phyloP scores from a whole-genome alignment of 2,797 vertebrate species.

The Pseudochaenichthys georgianus region DNA sequence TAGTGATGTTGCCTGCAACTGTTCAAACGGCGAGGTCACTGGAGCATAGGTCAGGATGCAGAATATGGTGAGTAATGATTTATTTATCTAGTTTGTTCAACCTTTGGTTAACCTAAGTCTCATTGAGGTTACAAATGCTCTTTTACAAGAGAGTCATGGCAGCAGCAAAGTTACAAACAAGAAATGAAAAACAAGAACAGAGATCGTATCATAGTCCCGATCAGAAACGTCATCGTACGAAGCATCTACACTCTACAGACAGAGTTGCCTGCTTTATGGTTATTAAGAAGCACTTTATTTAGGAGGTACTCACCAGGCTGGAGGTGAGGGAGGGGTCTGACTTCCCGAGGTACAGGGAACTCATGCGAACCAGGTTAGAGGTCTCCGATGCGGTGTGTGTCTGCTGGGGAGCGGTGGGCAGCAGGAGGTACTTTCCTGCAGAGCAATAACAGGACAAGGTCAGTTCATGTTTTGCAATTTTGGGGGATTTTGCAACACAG shows the following conservation, averaged over 20 bases:
- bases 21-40: background rate
- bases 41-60: background rate
- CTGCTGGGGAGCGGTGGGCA: constrained; percentile 82
- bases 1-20: background rate
- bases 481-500: background rate
- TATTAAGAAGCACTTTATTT: too few species aligned
- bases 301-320: constrained; percentile 88
- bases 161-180: too few species aligned
- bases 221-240: too few species aligned
- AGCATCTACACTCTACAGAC: too few species aligned
- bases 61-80: background rate
- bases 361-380: constrained; percentile 94
- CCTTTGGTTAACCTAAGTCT: too few species aligned
- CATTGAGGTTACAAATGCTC: too few species aligned
- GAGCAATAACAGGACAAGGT: constrained; percentile 29
- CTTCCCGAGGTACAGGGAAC: constrained; percentile 91
- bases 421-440: constrained; percentile 93
- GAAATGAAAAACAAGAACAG: too few species aligned
- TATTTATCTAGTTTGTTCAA: too few species aligned
- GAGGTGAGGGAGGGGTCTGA: constrained; percentile 95
- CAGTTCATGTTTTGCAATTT: background rate
- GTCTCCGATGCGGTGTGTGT: constrained; percentile 79
- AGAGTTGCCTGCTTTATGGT: too few species aligned
- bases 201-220: too few species aligned
- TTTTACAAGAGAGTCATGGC: too few species aligned